A percentile compares a stretch with the other conserved stretches of the same genome.
Conservation (phyloP, 2,797 vertebrate genomes). For the Siniperca undulata region DNA sequence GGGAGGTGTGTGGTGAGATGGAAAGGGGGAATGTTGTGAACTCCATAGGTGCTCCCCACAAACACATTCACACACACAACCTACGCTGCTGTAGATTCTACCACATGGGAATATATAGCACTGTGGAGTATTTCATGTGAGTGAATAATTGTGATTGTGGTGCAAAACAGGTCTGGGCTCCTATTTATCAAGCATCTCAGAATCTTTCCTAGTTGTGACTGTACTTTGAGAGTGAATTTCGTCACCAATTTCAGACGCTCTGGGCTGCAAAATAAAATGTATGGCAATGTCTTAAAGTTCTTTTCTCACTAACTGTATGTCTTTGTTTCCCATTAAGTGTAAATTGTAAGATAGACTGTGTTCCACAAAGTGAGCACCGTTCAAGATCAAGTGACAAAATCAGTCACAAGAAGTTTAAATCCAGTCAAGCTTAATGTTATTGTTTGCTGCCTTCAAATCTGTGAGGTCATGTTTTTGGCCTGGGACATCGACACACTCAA, state of each 20-base stretch:
- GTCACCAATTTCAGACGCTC: not conserved
- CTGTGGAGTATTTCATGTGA: not conserved
- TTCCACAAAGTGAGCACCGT: not conserved
- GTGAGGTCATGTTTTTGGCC: not conserved
- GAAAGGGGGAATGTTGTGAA: conserved; percentile 1
- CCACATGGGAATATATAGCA: not conserved
- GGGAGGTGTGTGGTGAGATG: conserved; percentile 10
- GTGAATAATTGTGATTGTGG: conserved; percentile 34
- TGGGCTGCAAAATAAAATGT: not conserved
- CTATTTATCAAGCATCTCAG: not conserved
- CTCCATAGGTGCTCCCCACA: not conserved
- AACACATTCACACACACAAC: not conserved
- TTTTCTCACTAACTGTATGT: not conserved
- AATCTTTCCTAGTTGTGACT: not conserved
- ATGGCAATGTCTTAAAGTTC: not conserved
- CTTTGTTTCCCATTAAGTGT: not conserved
- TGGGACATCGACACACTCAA: too few relatives aligned
- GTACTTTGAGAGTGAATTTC: not conserved
- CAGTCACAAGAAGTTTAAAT: conserved; percentile 18
- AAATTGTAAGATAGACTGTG: not conserved
- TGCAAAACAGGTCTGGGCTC: not conserved
- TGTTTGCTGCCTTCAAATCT: not conserved
- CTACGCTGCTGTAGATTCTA: not conserved
- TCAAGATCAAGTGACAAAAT: not conserved
- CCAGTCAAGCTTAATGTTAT: not conserved